These are phyloP conservation scores for Archocentrus centrarchus DNA, from an alignment of 2,113 vertebrate genomes.

Conservation along the genomic window DNA sequence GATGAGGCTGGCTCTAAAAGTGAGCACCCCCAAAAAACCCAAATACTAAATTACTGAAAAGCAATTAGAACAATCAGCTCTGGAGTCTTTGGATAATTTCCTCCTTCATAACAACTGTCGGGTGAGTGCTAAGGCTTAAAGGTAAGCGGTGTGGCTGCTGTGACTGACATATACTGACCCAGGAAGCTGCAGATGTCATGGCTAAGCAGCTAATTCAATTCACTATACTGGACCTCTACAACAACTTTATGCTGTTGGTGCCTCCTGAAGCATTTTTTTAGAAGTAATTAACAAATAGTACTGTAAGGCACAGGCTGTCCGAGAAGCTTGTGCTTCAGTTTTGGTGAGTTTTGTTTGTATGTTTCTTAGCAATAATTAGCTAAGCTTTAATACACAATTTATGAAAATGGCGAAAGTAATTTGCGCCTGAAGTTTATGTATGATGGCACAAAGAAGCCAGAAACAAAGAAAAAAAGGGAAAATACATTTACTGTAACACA, in stretches of 20 bases:
- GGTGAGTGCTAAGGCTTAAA: not conserved
- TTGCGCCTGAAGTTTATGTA: not conserved
- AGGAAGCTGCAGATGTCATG: no score
- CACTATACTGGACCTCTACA: no score
- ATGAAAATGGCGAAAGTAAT: not conserved
- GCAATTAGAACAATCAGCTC: not conserved
- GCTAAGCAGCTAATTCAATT: no score
- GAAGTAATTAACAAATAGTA: not conserved
- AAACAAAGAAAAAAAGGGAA: not conserved
- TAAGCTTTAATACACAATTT: not conserved
- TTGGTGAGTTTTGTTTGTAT: not conserved
- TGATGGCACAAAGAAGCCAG: not conserved
- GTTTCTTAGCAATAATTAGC: not conserved
- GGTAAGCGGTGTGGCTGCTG: not conserved
- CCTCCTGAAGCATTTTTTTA: not conserved
- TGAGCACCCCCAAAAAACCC: no score
- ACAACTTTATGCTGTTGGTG: no score
- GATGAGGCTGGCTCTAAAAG: no score
- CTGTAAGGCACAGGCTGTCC: not conserved
- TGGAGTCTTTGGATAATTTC: not conserved
- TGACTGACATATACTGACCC: no score
- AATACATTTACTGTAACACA: not conserved
- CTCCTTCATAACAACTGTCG: not conserved
- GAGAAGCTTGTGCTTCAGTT: not conserved
- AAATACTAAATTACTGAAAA: fast-evolving